Evolutionary conservation across 2,797 vertebrate genomes (phyloP), one percentile per base, ranked within the genome.

Genomic region (Petrocephalus sullivani): DNA sequence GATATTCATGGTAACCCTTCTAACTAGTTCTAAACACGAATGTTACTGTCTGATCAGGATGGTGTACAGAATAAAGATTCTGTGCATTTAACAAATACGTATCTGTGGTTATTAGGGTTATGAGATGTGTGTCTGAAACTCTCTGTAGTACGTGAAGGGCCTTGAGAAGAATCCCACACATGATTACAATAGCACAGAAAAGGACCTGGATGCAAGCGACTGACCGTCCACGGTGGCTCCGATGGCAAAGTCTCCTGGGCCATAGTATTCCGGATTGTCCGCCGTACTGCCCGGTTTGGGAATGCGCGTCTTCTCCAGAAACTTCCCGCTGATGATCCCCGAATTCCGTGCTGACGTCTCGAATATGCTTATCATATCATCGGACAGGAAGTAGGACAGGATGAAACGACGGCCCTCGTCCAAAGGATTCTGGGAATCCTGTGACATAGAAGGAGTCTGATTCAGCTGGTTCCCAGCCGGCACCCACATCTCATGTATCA

Each of bases 361-460:
- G 88, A 96, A 99, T 92, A 99, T 97, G 90, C 97, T 96, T 88
- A 99, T 96, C 88, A 92, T 97, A 91, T 98, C 96, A 5, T 96
- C 89, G 0, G 96, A 94, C 58, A 98, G 94, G 93, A 92, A 97
- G 91, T 97, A 99, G 54, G 96, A 96, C 78, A 99, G 92, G 85
- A 98, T 91, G 88, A 99, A 99, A 33, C 49, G 93, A 0, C 98
- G 95, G 0, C 90, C 94, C 87, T 94, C 94, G 14, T 99, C 97
- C 84, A 94, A 93, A 0, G 95, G 95, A 86, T 96, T 94, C 84
- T 94, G 95, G 2, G 98, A 97, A 84, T 98, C 97, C 98, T 99
- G 91, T 4, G 91, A 91, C n/a, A 64, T 21, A 51, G 60, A 28
- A 28, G 23, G 28, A 33, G 23, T 33, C 51, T 56, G 1, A n/a